Evolutionary conservation across 2,888 invertebrate species (phyloP), one percentile per base, ranked within the genome.

Genomic region (Drosophila emarginata): DNA sequence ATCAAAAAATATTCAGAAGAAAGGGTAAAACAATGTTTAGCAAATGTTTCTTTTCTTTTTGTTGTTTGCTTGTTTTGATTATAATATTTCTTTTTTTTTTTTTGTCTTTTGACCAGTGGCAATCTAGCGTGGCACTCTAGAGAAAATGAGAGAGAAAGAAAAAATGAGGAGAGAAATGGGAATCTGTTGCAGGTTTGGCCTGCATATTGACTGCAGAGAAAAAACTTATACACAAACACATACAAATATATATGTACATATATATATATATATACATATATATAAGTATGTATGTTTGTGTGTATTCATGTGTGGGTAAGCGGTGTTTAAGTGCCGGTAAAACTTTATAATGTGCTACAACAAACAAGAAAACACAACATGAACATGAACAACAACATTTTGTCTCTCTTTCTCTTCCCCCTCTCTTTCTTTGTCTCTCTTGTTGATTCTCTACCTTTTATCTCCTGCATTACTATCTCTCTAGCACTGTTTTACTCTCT

Each of bases 321-420:
- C 67, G 73, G 62, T 78, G 77, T 66, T 80, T 77, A 77, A 76
- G 80, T 70, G 77, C 76, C 77, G 80, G 75, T 68, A 79, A 82
- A 82, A 84, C 72, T 82, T 82, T 84, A 79, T 84, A 82, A 84
- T 84, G 76, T 81, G 80, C 67, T 72, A 77, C 78, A 81, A 77
- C 73, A 81, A 80, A 73, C 71, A 72, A 51, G 69, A 51, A 59
- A 62, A 59, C 57, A 61, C 26, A 61, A 50, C 39, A 58, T 23
- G 37, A 52, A 58, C 50, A 28, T 45, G 18, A 45, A 45, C 45
- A 45, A 45, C 45, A 45, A 45, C 21, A 45, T 45, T 45, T 21
- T 21, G 7, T 21, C 3, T 11, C 45, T 18, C 18, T 12, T 0
- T 15, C 15, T 18, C 12, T 11, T 18, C 18, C 4, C 4, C 4